Conservation (phyloP, 2,113 vertebrate genomes). For the Oplegnathus fasciatus region DNA sequence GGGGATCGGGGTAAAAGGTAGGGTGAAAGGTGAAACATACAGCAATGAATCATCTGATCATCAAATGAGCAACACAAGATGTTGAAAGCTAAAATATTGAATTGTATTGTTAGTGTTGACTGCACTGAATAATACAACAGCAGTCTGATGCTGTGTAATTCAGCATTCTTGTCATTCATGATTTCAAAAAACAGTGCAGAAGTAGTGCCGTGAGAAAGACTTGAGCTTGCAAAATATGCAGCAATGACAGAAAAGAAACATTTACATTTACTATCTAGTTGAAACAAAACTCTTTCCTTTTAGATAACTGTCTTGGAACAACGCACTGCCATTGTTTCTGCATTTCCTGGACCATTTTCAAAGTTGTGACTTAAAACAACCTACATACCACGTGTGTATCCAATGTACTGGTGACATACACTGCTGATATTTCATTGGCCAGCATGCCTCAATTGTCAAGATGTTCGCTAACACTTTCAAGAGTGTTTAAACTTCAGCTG, state of each 20-base stretch:
- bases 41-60: conserved; percentile 5
- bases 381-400: too few species aligned
- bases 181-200: not conserved
- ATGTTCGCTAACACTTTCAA: not conserved
- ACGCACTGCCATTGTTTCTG: not conserved
- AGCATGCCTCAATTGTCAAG: not conserved
- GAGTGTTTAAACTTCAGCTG: not conserved
- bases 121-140: not conserved
- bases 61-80: not conserved
- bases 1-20: not conserved
- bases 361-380: not conserved
- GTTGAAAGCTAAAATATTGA: not conserved
- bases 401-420: not conserved
- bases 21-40: conserved; percentile 9
- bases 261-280: not conserved
- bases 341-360: too few species aligned
- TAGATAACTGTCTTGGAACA: not conserved
- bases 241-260: not conserved
- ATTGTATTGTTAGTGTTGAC: not conserved
- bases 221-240: not conserved
- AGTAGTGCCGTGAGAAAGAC: not conserved
- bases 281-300: not conserved
- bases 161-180: not conserved
- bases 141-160: not conserved
- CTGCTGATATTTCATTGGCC: not conserved